Conservation (phyloP, 2,113 vertebrate species). For the Calidris pygmaea region DNA sequence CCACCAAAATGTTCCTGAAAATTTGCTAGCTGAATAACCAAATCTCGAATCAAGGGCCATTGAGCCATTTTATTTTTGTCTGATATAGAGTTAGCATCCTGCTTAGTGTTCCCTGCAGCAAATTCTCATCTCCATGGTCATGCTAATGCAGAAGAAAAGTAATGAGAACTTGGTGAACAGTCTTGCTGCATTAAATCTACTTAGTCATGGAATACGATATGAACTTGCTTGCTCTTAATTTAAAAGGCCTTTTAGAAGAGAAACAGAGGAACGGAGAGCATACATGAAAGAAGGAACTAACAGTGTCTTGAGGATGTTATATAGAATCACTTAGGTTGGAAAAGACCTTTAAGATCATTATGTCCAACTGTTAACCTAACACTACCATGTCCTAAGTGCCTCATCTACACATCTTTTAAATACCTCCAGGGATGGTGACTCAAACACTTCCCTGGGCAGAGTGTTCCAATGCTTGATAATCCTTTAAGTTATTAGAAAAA, state of each 20-base stretch:
- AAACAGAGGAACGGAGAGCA: background rate
- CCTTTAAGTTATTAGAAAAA: too few species aligned
- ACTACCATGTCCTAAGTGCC: too few species aligned
- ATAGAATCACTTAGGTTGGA: background rate
- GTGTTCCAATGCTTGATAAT: background rate
- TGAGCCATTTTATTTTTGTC: background rate
- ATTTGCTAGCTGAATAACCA: background rate
- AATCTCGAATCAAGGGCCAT: background rate
- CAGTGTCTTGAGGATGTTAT: background rate
- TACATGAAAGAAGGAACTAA: background rate
- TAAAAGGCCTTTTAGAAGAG: background rate
- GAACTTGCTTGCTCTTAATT: background rate
- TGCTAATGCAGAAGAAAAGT: background rate
- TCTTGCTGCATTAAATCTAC: too few species aligned
- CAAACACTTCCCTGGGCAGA: background rate
- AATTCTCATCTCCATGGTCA: background rate
- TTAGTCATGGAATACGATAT: background rate
- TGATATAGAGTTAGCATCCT: background rate
- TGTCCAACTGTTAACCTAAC: too few species aligned
- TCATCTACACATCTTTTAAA: too few species aligned
- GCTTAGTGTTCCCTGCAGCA: background rate
- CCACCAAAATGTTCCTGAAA: background rate
- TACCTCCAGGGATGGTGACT: too few species aligned
- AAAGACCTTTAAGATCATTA: too few species aligned
- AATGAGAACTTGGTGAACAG: background rate